Conservation (phyloP, 2,888 invertebrate species). For the Lycaena phlaeas region DNA sequence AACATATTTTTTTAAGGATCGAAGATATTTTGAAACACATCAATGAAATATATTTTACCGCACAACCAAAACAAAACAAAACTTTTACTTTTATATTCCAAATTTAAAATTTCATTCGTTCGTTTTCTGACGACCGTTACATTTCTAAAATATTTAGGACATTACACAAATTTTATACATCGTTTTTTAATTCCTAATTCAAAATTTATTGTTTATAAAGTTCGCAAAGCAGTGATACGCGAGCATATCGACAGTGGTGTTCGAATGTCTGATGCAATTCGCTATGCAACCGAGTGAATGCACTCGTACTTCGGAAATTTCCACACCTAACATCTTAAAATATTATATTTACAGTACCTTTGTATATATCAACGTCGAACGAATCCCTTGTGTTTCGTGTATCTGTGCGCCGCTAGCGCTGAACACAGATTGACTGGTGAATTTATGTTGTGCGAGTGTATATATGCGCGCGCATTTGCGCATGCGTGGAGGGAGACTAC, state of each 20-base stretch:
- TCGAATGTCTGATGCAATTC: slow-evolving; percentile 26
- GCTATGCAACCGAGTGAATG: slow-evolving; percentile 24
- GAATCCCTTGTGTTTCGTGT: slow-evolving; percentile 21
- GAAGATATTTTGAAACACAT: no score
- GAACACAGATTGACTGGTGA: slow-evolving; percentile 54
- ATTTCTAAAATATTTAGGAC: no score
- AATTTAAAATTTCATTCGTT: no score
- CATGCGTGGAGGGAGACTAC: slow-evolving; percentile 45
- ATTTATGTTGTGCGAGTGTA: slow-evolving; percentile 41
- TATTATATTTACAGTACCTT: slow-evolving; percentile 25
- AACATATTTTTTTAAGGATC: no score
- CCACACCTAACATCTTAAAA: slow-evolving; percentile 10
- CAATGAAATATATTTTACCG: no score
- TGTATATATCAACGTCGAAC: slow-evolving; percentile 21
- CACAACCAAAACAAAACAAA: no score
- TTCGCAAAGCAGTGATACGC: slow-evolving; percentile 22
- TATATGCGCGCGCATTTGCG: slow-evolving; percentile 68
- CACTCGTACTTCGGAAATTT: slow-evolving; percentile 14
- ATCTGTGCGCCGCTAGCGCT: slow-evolving; percentile 30
- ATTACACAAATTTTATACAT: no score
- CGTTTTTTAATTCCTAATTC: no score
- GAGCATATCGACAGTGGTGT: slow-evolving; percentile 21
- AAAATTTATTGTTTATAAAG: slow-evolving; percentile 10
- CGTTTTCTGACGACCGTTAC: no score
- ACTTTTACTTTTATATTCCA: no score